Evolutionary conservation across 2,888 invertebrate genomes (phyloP), one percentile per base, ranked within the genome.

Genomic region (Smittia aterrima): DNA sequence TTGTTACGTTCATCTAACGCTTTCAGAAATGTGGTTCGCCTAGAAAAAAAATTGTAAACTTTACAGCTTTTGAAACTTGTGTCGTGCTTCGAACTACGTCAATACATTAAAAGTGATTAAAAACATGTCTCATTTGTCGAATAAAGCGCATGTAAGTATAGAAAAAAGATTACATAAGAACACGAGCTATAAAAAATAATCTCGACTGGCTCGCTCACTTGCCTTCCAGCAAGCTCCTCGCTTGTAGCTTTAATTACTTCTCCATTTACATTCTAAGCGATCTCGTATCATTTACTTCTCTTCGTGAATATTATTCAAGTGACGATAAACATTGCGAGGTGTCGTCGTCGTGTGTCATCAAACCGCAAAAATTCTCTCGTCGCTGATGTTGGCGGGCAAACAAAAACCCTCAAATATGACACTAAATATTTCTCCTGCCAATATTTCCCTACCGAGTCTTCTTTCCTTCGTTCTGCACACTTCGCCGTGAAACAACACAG

Each of bases 121-220:
- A 71, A 72, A 58, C 58, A 62, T 72, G 72, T 54, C 62, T 72
- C 72, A 72, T 72, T 72, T 72, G 72, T 72, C 72, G 72, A 38
- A 72, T 72, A 72, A 62, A 72, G 62, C 72, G 58, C 58, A 54
- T 70, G 53, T 22, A 18, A 38, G 47, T 47, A n/a, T 11, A n/a
- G 47, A 41, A 24, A 41, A 22, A 68, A 70, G 70, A 72, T 72
- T 72, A 72, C 72, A 72, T 72, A 72, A 72, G 72, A 66, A 40
- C 54, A 72, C 62, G 72, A 72, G 72, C 72, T 72, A 72, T 62
- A 58, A 72, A 70, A 70, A 20, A 3, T 47, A 13, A 22, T 27
- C n/a, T 24, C 25, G 25, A 64, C 27, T 27, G 25, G 25, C 24
- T 58, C 22, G 53, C 18, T 47, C 53, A 47, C n/a, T 47, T 47